Evolutionary conservation across 1,140 invertebrate species (phyloP), one percentile per base, ranked within the genome.

Genomic region (Riptortus pedestris): DNA sequence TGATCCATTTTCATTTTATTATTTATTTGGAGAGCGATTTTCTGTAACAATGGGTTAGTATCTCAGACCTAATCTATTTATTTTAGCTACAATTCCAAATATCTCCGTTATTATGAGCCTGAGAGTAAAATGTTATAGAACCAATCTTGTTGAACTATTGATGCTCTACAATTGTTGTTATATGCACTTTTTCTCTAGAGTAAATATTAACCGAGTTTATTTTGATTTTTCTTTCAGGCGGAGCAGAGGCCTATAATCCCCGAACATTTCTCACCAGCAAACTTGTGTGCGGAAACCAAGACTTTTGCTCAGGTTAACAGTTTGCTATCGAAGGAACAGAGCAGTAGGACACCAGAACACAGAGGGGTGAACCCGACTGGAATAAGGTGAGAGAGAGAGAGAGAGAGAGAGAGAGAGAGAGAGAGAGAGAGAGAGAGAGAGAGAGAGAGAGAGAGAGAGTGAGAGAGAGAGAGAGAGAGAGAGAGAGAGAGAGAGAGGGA

Each of bases 201-300:
- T n/a, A n/a, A n/a, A n/a, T n/a, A n/a, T n/a, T n/a, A n/a, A n/a
- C n/a, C n/a, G n/a, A n/a, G n/a, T n/a, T n/a, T n/a, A n/a, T n/a
- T n/a, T n/a, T n/a, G n/a, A n/a, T n/a, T n/a, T n/a, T 51, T 22
- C 22, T 51, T 51, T 51, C 31, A 67, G 62, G 26, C n/a, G n/a
- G 65, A 66, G 57, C 52, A 51, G 18, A 59, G 67, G 63, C 29
- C 67, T 2, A 60, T 20, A 1, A 20, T 45, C 2, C 16, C 38
- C 16, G 63, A 68, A 20, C 60, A 63, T n/a, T 68, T 65, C 48
- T 64, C 65, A 33, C 61, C 64, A 24, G 63, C 63, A 27, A 64
- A 64, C 26, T 26, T 64, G 14, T 57, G 20, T 33, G 63, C 63
- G 1, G 63, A 65, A 29, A 55, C 11, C 16, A 65, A 59, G 20